A percentile compares a stretch with the other conserved stretches of the same genome.
Conservation (phyloP, 2,113 vertebrate genomes). For the Tauraco erythrolophus region DNA sequence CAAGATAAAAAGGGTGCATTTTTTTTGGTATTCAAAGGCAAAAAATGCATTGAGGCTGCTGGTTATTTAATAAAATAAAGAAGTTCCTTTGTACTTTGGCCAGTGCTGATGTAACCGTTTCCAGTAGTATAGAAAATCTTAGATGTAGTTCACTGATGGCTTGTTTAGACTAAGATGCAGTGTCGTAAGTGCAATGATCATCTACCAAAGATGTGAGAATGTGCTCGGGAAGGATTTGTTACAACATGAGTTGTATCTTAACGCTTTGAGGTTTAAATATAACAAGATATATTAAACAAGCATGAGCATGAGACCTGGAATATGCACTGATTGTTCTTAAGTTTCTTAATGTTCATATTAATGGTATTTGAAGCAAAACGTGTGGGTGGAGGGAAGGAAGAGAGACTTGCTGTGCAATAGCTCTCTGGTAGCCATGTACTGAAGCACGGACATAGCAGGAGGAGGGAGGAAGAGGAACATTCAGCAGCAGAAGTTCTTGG, state of each 20-base stretch:
- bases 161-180: background rate
- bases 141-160: background rate
- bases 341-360: background rate
- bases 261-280: conserved; percentile 18
- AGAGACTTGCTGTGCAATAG: background rate
- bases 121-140: background rate
- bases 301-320: background rate
- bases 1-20: background rate
- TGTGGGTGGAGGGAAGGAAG: background rate
- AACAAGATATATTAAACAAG: conserved; percentile 11
- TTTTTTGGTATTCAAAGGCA: conserved; percentile 10
- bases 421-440: accelerated
- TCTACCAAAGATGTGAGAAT: background rate
- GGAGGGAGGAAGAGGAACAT: background rate
- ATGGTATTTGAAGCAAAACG: background rate
- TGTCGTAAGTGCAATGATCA: background rate
- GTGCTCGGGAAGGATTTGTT: conserved; percentile 24
- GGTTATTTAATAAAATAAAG: background rate
- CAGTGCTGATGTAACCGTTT: background rate
- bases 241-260: background rate
- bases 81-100: conserved; percentile 16
- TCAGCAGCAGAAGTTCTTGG: background rate
- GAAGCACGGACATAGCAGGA: accelerated
- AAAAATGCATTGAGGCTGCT: background rate
- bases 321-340: background rate